Base-by-base conservation (phyloP, 2,888 invertebrate species). In the Rhagophthalmus giganteus region DNA sequence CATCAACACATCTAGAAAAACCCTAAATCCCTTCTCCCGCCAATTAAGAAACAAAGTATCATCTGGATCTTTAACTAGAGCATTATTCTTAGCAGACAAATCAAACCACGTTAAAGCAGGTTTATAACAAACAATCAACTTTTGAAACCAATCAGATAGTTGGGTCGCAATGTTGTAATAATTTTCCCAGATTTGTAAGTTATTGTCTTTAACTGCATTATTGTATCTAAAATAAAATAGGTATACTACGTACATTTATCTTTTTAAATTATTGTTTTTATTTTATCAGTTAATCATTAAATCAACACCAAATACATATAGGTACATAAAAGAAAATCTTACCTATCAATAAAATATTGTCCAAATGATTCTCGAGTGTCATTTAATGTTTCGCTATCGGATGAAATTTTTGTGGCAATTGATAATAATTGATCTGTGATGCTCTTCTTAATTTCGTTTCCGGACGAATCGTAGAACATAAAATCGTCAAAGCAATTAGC, bases 401-500 rank as follows among this genome's bases (percentile, higher is more conserved):
- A 58, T 32, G 59, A 58, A 9, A 71, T 58, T 6, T 51, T 54
- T 26, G 57, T 54, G 7, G 64, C 62, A 16, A 67, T 61, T 25
- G 54, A 45, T 45, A 61, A 60, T 14, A 72, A 47, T 25, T 45
- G 26, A 54, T 68, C 64, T 2, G 66, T 66, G n/a, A 67, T 37
- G n/a, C 45, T 41, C 53, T 64, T 69, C 26, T 68, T 63, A 9
- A 69, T 34, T 12, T 57, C 26, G 14, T 37, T 61, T 2, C 72
- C 70, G 39, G 62, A 48, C 1, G 69, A 64, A 40, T 67, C 53
- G 42, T 65, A 71, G 58, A 63, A 72, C 2, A 59, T 62, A 46
- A 62, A 64, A 42, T 67, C 62, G 8, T 51, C 31, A 35, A 69
- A 68, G 13, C 59, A 60, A 54, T 67, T 66, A 73, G 77, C 68